Evolutionary conservation across 1,140 invertebrate genomes (phyloP).

Genomic region (Metopolophium dirhodum): DNA sequence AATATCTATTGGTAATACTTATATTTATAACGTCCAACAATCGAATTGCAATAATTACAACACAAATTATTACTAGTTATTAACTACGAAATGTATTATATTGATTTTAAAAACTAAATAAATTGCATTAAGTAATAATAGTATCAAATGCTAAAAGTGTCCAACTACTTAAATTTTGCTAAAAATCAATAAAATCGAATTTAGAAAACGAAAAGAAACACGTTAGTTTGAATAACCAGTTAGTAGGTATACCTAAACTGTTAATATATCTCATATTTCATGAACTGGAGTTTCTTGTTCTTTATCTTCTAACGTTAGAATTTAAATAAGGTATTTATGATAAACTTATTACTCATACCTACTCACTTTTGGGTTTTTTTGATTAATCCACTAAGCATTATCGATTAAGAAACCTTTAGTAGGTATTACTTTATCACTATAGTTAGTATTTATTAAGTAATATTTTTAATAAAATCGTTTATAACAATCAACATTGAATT

Average conservation of each 20-base stretch:
- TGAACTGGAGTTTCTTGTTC: neutral
- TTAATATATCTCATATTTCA: constrained; percentile 30
- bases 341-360: neutral
- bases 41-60: neutral
- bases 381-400: neutral
- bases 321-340: neutral
- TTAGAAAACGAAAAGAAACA: constrained; percentile 7
- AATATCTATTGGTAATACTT: neutral
- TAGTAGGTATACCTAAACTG: neutral
- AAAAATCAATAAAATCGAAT: neutral
- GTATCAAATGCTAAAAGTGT: neutral
- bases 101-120: neutral
- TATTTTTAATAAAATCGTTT: neutral
- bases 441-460: neutral
- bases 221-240: neutral
- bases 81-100: neutral
- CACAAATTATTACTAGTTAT: neutral
- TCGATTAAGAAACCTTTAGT: neutral
- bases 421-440: neutral
- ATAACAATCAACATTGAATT: neutral
- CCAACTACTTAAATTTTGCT: neutral
- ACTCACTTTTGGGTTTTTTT: neutral
- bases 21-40: neutral
- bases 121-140: neutral
- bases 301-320: neutral